Conservation (phyloP, 2,113 vertebrate species). For the Bos javanicus region DNA sequence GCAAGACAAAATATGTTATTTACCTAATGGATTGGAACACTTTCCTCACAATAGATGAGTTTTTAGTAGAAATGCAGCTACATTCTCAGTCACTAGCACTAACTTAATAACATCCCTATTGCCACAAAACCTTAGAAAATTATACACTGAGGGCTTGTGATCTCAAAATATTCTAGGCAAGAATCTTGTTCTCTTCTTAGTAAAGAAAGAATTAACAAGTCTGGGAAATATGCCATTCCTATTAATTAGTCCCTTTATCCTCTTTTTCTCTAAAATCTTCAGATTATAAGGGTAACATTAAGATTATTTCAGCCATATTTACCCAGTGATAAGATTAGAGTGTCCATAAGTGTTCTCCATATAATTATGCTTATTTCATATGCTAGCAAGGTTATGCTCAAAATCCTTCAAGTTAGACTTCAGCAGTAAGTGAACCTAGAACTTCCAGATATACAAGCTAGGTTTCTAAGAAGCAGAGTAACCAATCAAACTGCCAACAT, state of each 20-base stretch:
- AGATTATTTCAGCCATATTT: not conserved
- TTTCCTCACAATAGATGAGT: constrained; percentile 70
- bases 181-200: not conserved
- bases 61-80: constrained; percentile 76
- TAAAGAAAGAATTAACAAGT: not conserved
- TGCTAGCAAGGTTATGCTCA: not conserved
- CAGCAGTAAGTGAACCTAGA: not conserved
- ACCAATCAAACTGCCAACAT: not conserved
- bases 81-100: constrained; percentile 67
- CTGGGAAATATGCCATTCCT: not conserved
- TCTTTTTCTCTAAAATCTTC: not conserved
- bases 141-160: constrained; percentile 66
- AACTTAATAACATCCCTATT: constrained; percentile 78
- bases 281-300: not conserved
- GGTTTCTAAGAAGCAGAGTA: not conserved
- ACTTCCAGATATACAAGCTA: not conserved
- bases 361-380: not conserved
- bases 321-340: not conserved
- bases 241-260: not conserved
- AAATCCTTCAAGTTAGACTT: not conserved
- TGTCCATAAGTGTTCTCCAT: not conserved
- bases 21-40: constrained; percentile 71
- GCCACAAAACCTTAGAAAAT: constrained; percentile 75
- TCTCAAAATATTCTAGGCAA: constrained; percentile 40
- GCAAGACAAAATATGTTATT: constrained; percentile 70